Base-by-base conservation (phyloP, 2,113 vertebrate genomes). In the Meleagris gallopavo region DNA sequence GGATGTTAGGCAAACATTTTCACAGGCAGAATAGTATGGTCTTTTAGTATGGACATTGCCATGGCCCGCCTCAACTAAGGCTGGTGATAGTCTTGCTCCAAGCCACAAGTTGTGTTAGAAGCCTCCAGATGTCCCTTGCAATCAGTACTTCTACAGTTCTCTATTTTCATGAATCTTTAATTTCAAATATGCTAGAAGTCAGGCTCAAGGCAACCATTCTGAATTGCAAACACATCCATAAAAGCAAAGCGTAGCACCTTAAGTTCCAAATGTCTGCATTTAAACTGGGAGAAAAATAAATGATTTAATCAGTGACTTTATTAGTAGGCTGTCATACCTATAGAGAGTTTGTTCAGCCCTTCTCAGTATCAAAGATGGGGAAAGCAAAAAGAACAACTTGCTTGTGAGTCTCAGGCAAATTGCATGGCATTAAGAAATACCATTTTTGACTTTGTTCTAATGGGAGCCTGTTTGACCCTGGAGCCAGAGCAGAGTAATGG, bases 381-480 rank as follows among this genome's bases (percentile, higher is more conserved):
- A 86, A 90, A 86, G 36, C 32, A 74, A 69, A 86, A 91, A 81
- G 87, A 93, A 65, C 82, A 95, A 73, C 57, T 86, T 91, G 75
- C 60, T 74, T 86, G 52, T 78, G 82, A 93, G 70, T 94, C 94
- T 96, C 52, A 61, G 92, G 86, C 90, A 93, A 96, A 90, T 86
- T 57, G 57, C 62, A 21, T 32, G 48, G 86, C 79, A 84, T 78
- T 95, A 95, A 90, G 88, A 81, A 94, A 72, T 84, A 78, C 29
- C 46, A 30, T 80, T 74, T 89, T 80, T 85, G 13, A 64, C 61
- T 95, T 91, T 69, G 52, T 93, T 83, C 91, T 97, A 93, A 96
- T 81, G 90, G 91, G 86, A 96, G 88, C 69, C 46, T 72, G 16
- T 94, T 88, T 95, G 94, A 95, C 94, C 94, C 94, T 94, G 89